A percentile compares a stretch with the other conserved stretches of the same genome.
These are phyloP conservation scores for Aphyosemion australe DNA, from an alignment of 2,113 vertebrate species.

Conservation along the genomic window DNA sequence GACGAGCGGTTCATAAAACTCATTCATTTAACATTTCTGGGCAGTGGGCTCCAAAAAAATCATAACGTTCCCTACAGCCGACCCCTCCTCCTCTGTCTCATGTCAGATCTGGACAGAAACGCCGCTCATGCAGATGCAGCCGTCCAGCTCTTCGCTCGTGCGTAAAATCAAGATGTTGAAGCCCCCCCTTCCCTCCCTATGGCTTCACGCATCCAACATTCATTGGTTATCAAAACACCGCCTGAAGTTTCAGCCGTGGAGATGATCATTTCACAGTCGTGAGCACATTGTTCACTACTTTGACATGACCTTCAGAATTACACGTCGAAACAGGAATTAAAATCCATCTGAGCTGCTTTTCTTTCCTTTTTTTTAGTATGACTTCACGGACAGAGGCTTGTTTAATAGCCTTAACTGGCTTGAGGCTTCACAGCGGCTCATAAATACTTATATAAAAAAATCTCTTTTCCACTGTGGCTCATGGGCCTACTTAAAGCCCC, in stretches of 20 bases:
- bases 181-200: not conserved
- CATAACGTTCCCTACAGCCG: constrained; percentile 24
- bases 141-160: constrained; percentile 20
- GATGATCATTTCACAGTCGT: constrained; percentile 28
- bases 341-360: constrained; percentile 20
- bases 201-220: constrained; percentile 4
- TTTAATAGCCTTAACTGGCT: constrained; percentile 45
- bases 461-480: constrained; percentile 47
- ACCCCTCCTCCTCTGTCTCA: not conserved
- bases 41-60: constrained; percentile 19
- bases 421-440: constrained; percentile 48
- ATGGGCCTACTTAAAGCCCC: constrained; percentile 34
- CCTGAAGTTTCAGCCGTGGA: constrained; percentile 14
- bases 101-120: constrained; percentile 32
- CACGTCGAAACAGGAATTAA: constrained; percentile 17
- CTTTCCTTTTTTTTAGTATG: not conserved
- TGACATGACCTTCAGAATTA: constrained; percentile 38
- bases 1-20: constrained; percentile 33
- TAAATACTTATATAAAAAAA: constrained; percentile 65
- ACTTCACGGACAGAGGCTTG: constrained; percentile 47
- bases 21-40: constrained; percentile 35
- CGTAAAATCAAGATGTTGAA: constrained; percentile 26
- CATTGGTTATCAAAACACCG: not conserved
- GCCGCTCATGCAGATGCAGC: constrained; percentile 14
- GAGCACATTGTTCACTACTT: constrained; percentile 31